Conservation (phyloP, 2,797 vertebrate species). For the Chelon auratus region DNA sequence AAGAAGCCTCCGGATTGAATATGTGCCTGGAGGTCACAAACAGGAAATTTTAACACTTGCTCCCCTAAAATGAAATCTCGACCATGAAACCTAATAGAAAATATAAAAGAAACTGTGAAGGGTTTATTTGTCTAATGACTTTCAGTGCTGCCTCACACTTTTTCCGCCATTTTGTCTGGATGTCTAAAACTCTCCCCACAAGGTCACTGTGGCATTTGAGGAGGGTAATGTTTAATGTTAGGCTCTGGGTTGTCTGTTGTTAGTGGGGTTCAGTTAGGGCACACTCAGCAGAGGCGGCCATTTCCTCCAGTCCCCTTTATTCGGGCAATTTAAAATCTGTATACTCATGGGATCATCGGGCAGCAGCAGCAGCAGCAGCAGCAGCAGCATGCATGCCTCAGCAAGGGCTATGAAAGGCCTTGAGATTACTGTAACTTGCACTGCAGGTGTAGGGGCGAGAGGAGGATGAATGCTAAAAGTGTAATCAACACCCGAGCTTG, state of each 20-base stretch:
- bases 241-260: constrained; percentile 44
- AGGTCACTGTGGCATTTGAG: constrained; percentile 59
- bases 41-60: neutral
- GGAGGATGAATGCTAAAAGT: constrained; percentile 69
- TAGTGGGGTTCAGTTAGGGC: constrained; percentile 48
- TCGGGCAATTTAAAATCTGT: constrained; percentile 75
- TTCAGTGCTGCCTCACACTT: neutral
- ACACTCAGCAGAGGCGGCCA: constrained; percentile 50
- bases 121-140: neutral
- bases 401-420: constrained; percentile 59
- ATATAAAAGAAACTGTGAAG: neutral
- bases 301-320: constrained; percentile 42
- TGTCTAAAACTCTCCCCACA: constrained; percentile 36
- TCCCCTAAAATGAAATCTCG: neutral
- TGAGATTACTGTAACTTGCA: constrained; percentile 68
- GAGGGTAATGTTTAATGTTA: constrained; percentile 54
- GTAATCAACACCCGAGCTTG: constrained; percentile 68
- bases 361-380: constrained; percentile 33
- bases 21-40: neutral
- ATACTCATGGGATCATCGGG: constrained; percentile 66
- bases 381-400: constrained; percentile 69
- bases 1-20: neutral
- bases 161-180: constrained; percentile 4
- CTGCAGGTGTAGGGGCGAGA: constrained; percentile 65
- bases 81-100: neutral